phyloP scores from a whole-genome alignment of 1,140 invertebrate species.

The Metaphire vulgaris region DNA sequence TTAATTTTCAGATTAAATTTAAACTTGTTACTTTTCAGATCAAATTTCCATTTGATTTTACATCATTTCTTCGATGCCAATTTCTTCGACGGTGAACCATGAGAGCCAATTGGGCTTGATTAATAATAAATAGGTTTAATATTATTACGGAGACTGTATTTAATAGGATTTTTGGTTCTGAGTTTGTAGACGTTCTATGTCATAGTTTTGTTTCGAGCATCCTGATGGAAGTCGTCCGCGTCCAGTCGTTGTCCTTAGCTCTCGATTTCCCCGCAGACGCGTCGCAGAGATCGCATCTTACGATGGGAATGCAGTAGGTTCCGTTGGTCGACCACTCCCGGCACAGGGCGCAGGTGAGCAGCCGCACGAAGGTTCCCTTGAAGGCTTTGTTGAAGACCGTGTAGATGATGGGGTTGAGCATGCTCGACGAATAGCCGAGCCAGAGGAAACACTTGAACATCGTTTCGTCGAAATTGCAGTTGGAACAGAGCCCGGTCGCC shows the following conservation, averaged over 20 bases:
- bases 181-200: too few species aligned
- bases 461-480: constrained; percentile 58
- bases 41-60: too few species aligned
- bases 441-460: constrained; percentile 54
- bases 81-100: too few species aligned
- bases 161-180: too few species aligned
- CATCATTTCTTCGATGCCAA: too few species aligned
- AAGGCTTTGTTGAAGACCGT: constrained; percentile 72
- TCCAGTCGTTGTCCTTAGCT: background rate
- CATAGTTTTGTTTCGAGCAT: background rate
- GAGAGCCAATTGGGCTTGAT: too few species aligned
- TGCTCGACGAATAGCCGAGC: constrained; percentile 85
- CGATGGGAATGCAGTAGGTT: background rate
- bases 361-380: constrained; percentile 70
- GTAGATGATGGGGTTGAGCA: constrained; percentile 83
- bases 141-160: too few species aligned
- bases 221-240: background rate
- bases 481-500: constrained; percentile 64
- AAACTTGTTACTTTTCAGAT: too few species aligned
- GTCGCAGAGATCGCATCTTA: background rate
- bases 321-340: background rate
- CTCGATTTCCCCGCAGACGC: background rate
- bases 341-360: constrained; percentile 62
- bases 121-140: too few species aligned
- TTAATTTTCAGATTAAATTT: too few species aligned